Conservation (phyloP, 1,140 invertebrate species). For the Polypedilum vanderplanki region DNA sequence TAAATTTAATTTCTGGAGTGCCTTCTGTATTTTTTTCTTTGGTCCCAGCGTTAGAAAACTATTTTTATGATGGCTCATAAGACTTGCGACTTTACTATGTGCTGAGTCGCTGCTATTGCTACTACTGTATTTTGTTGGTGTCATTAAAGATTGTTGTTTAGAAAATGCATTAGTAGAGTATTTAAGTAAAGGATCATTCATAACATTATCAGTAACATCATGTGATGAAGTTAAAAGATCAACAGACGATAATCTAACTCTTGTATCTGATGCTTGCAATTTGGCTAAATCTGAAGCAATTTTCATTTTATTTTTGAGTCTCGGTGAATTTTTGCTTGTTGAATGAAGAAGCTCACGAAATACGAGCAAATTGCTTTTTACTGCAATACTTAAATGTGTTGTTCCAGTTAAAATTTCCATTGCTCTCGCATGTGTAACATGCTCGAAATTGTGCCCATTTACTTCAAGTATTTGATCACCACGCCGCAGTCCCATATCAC, state of each 20-base stretch:
- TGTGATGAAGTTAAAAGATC: conserved; percentile 33
- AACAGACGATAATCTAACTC: conserved; percentile 38
- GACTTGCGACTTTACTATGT: conserved; percentile 30
- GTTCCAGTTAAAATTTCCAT: conserved; percentile 87
- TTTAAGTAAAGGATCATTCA: not conserved
- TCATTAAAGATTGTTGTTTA: not conserved
- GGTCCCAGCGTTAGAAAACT: conserved; percentile 82
- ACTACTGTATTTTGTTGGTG: conserved; percentile 9
- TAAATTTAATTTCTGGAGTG: conserved; percentile 85
- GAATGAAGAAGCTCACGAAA: conserved; percentile 80
- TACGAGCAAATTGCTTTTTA: conserved; percentile 90
- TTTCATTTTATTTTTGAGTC: conserved; percentile 31
- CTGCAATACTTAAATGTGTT: conserved; percentile 91
- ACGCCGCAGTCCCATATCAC: conserved; percentile 91
- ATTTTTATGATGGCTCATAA: conserved; percentile 56
- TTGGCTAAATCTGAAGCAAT: conserved; percentile 43
- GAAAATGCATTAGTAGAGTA: not conserved
- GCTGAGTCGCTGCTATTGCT: not conserved
- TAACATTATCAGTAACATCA: conserved; percentile 29
- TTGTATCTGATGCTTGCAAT: conserved; percentile 37
- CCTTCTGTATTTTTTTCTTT: conserved; percentile 76
- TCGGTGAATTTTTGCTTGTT: conserved; percentile 66
- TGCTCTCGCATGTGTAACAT: conserved; percentile 81
- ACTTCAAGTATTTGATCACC: conserved; percentile 97
- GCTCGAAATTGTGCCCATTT: conserved; percentile 92